Conservation (phyloP, 2,113 vertebrate genomes). For the Arenaria interpres region DNA sequence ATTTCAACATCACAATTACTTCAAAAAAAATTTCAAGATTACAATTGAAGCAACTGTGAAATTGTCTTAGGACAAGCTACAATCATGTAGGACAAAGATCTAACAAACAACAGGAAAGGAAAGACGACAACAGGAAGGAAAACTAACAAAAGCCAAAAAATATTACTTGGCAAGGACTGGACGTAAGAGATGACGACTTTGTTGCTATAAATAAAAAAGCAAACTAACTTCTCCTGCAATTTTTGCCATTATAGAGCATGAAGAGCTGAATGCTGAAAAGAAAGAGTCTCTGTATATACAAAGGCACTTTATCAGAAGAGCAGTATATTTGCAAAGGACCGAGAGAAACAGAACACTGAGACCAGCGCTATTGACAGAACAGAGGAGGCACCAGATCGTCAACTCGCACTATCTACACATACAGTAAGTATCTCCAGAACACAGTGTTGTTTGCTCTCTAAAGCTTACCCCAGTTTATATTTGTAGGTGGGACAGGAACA, state of each 20-base stretch:
- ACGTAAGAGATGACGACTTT: background rate
- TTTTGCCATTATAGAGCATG: background rate
- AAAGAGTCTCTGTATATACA: background rate
- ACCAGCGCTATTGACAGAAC: background rate
- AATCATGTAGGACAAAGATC: background rate
- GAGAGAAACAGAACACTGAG: background rate
- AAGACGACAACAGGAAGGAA: background rate
- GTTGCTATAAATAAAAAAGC: background rate
- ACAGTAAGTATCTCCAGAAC: background rate
- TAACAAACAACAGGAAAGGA: background rate
- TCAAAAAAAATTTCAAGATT: background rate
- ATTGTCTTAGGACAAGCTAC: background rate
- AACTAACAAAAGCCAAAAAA: background rate
- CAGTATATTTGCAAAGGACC: background rate
- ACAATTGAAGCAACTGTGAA: background rate
- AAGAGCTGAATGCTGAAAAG: background rate
- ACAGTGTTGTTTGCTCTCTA: background rate
- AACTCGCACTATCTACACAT: fast-evolving
- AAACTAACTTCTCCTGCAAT: background rate
- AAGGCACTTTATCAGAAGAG: background rate
- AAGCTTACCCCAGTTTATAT: slow-evolving; percentile 89
- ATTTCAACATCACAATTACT: background rate
- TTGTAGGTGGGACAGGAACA: slow-evolving; percentile 86
- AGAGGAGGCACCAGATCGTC: background rate
- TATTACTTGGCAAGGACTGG: background rate